Base-by-base conservation (phyloP, 1,140 invertebrate genomes). In the Vanessa atalanta region DNA sequence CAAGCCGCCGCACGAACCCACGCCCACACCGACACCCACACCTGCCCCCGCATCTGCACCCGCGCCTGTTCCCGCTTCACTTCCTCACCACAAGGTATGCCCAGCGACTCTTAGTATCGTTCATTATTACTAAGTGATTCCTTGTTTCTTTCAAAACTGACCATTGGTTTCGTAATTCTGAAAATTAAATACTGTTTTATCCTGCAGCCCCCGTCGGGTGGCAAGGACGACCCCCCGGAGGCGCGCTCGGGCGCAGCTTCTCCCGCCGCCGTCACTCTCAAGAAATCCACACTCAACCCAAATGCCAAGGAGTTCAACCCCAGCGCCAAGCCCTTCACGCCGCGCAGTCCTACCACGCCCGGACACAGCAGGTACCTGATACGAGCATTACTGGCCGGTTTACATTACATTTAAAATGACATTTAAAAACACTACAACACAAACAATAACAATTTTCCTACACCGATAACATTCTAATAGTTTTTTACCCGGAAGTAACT, bases 281-380 rank as follows among this genome's bases (percentile, higher is more conserved):
- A 96, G 83, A 96, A 96, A 84, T 97, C 96, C 20, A 97, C 95
- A 1, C 93, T 98, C 47, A 98, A 98, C 94, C 97, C 97, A 47
- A 96, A 98, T 88, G 97, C 97, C 20, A 98, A 98, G 91, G 97
- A 97, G 93, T 98, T 97, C 93, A 98, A 98, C 94, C 97, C 97
- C 23, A 96, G 96, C 82, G 95, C 96, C 26, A 98, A 97, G 85
- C 94, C 96, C 8, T 98, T 98, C 88, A 96, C 96, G 75, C 97
- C 97, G n/a, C 94, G 97, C 85, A 96, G 95, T 90, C 94, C 94
- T 51, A 93, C 93, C 78, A 95, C 94, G 31, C 94, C 94, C 7
- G 94, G 93, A 79, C 94, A 93, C 65, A 94, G 94, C 80, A 91
- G 93, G 93, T 93, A 69, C 20, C 20, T 9, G 5, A 8, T 6